Evolutionary conservation across 2,113 vertebrate species (phyloP).

Genomic region (Cyprinodon brontotheroides): DNA sequence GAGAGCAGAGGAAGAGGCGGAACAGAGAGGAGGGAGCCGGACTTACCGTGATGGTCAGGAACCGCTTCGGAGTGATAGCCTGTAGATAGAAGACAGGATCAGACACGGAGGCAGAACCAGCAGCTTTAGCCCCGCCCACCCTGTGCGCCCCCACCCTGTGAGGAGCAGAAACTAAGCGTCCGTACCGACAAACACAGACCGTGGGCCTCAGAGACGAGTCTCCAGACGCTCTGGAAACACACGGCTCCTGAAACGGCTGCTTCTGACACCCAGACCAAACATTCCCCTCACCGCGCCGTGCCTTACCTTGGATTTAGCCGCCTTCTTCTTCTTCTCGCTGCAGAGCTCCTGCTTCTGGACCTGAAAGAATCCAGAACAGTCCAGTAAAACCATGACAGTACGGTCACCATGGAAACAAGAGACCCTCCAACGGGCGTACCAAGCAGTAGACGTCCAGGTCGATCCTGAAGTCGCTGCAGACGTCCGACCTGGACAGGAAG

Average conservation of each 20-base stretch:
- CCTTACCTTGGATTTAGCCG: constrained; percentile 90
- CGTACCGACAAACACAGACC: constrained; percentile 62
- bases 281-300: no score
- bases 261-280: not conserved
- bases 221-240: constrained; percentile 61
- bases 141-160: constrained; percentile 35
- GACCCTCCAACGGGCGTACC: constrained; percentile 75
- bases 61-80: constrained; percentile 96
- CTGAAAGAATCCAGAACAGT: constrained; percentile 62
- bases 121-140: not conserved
- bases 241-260: constrained; percentile 9
- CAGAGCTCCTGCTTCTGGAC: constrained; percentile 86
- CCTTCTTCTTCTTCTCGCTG: constrained; percentile 92
- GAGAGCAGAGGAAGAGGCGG: not conserved
- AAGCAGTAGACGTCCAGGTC: constrained; percentile 90
- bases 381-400: not conserved
- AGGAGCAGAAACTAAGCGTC: constrained; percentile 28
- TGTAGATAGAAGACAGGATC: constrained; percentile 52
- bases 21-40: no score
- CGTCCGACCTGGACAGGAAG: constrained; percentile 81
- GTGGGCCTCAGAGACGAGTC: constrained; percentile 52
- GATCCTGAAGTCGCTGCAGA: constrained; percentile 91
- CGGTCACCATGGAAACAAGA: not conserved
- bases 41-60: constrained; percentile 92
- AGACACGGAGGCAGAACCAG: not conserved